phyloP scores from a whole-genome alignment of 2,797 vertebrate species.

The Sebastes oblongus region DNA sequence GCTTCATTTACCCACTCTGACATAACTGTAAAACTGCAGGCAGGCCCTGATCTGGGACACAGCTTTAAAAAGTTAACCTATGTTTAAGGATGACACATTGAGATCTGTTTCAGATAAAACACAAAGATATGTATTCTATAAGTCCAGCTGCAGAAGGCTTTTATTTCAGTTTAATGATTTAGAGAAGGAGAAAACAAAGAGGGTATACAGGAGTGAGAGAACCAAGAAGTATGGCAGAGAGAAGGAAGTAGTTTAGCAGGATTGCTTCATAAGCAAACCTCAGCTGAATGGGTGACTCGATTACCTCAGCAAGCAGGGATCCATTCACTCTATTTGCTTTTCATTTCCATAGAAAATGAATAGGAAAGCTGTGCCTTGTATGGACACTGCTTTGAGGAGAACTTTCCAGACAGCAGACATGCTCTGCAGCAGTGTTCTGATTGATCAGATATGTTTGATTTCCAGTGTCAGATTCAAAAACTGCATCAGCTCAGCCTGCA shows the following conservation, averaged over 20 bases:
- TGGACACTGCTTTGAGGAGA: constrained; percentile 1
- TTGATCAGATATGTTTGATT: constrained; percentile 34
- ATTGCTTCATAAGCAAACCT: constrained; percentile 34
- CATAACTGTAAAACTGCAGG: not conserved
- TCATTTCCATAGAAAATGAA: constrained; percentile 11
- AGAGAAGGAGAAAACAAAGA: constrained; percentile 18
- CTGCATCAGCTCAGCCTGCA: constrained; percentile 9
- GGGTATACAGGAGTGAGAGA: not conserved
- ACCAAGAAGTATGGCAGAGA: not conserved
- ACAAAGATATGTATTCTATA: constrained; percentile 7
- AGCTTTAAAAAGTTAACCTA: constrained; percentile 1
- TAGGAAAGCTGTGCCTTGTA: constrained; percentile 28
- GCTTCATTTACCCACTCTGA: not conserved
- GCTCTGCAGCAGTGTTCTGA: constrained; percentile 26
- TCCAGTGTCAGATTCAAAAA: constrained; percentile 21
- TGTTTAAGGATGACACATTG: not conserved
- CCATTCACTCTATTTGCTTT: constrained; percentile 43
- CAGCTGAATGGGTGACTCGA: constrained; percentile 27
- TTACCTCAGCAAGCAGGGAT: constrained; percentile 35
- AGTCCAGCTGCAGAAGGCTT: constrained; percentile 29
- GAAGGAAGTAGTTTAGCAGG: constrained; percentile 25
- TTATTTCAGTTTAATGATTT: constrained; percentile 59
- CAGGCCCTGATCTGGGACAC: not conserved
- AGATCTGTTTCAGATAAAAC: constrained; percentile 23
- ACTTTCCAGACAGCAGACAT: constrained; percentile 16